These are phyloP conservation scores for Atta colombica DNA, from an alignment of 1,140 invertebrate species.

Conservation along the genomic window DNA sequence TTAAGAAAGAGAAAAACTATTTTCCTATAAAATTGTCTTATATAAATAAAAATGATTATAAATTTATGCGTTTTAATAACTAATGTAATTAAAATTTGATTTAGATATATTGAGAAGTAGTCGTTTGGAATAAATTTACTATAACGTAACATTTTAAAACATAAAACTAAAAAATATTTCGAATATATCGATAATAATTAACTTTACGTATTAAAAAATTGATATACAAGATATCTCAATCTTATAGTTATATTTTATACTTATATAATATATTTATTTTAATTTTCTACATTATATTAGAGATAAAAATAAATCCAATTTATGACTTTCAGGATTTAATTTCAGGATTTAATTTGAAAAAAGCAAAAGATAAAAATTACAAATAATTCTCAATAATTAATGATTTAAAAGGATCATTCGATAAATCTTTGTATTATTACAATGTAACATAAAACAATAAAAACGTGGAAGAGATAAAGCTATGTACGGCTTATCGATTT, in stretches of 20 bases:
- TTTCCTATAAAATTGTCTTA: no score
- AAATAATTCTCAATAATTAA: conserved; percentile 35
- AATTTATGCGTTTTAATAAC: no score
- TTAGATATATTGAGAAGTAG: background rate
- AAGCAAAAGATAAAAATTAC: background rate
- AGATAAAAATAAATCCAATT: conserved; percentile 2
- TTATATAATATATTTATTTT: background rate
- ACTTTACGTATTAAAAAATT: background rate
- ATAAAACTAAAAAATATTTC: background rate
- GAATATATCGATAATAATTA: background rate
- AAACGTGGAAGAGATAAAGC: conserved; percentile 17
- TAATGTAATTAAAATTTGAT: background rate
- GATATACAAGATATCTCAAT: background rate
- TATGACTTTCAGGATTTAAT: conserved; percentile 3
- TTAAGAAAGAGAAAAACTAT: no score
- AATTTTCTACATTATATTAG: background rate
- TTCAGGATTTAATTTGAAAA: conserved; percentile 11
- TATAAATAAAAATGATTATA: no score
- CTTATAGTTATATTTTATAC: background rate
- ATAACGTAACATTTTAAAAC: background rate
- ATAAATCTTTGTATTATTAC: conserved; percentile 18
- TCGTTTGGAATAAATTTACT: background rate
- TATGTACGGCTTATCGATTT: conserved; percentile 43
- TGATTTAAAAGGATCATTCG: background rate
- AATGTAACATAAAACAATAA: conserved; percentile 5